Evolutionary conservation across 1,140 invertebrate species (phyloP), one percentile per base, ranked within the genome.

Genomic region (Drosophila varians): DNA sequence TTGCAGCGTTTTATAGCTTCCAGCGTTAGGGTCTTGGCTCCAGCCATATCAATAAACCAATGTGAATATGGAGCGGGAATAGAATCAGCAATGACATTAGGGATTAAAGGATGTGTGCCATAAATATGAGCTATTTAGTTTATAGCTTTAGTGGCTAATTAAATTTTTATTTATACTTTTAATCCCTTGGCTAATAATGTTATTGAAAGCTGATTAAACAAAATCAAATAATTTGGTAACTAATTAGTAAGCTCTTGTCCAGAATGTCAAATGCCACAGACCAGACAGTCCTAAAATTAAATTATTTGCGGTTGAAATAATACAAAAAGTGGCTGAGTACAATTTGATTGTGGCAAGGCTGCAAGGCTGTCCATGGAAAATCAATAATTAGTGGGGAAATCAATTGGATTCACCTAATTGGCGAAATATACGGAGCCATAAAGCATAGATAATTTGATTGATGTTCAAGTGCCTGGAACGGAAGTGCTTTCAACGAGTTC

Each of bases 1-100:
- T 78, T 64, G 64, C 16, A 57, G 53, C 52, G 47, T 61, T 78
- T 66, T 68, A 66, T 68, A 45, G 61, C 64, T 53, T 53, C 51
- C 38, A 58, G 64, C 61, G 11, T 66, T 66, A 36, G 14, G 61
- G 38, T 53, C 60, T 68, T 68, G 19, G 64, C 8, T 61, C 36
- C 45, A 64, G 58, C 21, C 36, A 64, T 74, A 49, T 73, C 58
- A 74, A 56, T 55, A 74, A 74, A 62, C 51, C 46, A 25, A 73
- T 70, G 46, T 28, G 51, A 8, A 14, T 23, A 25, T 45, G 12
- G 28, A 3, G 40, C n/a, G 9, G 14, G 34, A 42, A 38, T 26
- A 19, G 18, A 47, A 46, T 46, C 26, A 16, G 23, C 34, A 47
- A 56, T 28, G 38, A 40, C 14, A 23, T n/a, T 1, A 19, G 6